Conservation (phyloP, 1,140 invertebrate genomes). For the Philotrypesis tridentata region DNA sequence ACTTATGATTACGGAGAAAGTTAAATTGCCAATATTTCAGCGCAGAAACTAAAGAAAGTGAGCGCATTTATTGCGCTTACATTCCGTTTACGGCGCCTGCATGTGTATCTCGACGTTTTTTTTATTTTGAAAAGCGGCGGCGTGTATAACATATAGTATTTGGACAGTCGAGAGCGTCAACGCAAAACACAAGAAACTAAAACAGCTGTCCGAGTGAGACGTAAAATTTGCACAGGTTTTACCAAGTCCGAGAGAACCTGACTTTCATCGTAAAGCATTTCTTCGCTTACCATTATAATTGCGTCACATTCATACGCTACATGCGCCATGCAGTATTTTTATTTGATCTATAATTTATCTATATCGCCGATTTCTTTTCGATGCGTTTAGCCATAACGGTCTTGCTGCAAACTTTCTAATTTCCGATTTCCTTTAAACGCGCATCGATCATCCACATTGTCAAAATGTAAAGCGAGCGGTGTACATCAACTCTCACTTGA, state of each 20-base stretch:
- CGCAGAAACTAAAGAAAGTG: slow-evolving; percentile 22
- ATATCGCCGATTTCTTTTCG: too few species aligned
- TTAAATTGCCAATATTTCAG: slow-evolving; percentile 15
- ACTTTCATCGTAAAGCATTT: neutral
- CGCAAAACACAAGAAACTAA: neutral
- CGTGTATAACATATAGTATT: too few species aligned
- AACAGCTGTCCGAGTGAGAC: neutral
- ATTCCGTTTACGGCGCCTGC: neutral
- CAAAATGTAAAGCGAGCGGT: too few species aligned
- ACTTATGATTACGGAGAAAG: slow-evolving; percentile 20
- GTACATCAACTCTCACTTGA: neutral
- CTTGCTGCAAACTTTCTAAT: neutral
- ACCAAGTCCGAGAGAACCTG: too few species aligned
- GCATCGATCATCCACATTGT: too few species aligned
- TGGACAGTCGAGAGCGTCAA: neutral
- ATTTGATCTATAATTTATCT: too few species aligned
- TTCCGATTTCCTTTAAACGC: too few species aligned
- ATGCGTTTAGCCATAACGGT: too few species aligned
- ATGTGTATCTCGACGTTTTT: too few species aligned
- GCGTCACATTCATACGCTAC: too few species aligned
- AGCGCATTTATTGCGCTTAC: neutral
- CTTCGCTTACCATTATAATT: neutral
- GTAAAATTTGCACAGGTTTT: neutral
- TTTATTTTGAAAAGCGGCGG: slow-evolving; percentile 1
- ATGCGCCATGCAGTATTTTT: too few species aligned